Percentiles rank a stretch among this genome's conserved stretches.
Evolutionary conservation across 2,113 vertebrate genomes (phyloP).

Genomic region (Cricetomys ansorgei): DNA sequence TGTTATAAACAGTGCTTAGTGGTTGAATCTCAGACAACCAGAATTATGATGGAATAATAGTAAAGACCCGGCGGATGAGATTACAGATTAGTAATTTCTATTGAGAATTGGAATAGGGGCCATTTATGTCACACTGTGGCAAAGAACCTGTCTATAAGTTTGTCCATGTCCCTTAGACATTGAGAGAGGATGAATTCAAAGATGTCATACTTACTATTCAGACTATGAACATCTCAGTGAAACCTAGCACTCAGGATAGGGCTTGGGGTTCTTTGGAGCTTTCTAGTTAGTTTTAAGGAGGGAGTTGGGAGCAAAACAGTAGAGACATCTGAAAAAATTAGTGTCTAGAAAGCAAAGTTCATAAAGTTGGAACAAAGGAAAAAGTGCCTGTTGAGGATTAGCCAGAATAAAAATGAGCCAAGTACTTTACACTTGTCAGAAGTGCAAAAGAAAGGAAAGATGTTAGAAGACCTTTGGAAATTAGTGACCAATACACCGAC

Average conservation of each 20-base stretch:
- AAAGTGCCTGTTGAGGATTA: not conserved
- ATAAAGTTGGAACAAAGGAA: not conserved
- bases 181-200: not conserved
- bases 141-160: not conserved
- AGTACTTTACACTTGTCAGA: not conserved
- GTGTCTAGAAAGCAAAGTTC: not conserved
- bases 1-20: not conserved
- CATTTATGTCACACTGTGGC: not conserved
- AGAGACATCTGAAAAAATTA: not conserved
- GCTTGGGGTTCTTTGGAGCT: not conserved
- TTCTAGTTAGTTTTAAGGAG: not conserved
- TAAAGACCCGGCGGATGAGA: not conserved
- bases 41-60: not conserved
- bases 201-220: not conserved
- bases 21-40: not conserved
- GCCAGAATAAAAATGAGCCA: not conserved
- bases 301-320: not conserved
- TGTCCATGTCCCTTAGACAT: not conserved
- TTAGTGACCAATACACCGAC: not conserved
- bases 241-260: not conserved
- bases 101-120: not conserved
- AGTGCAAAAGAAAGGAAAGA: not conserved
- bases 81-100: not conserved
- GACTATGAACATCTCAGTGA: not conserved
- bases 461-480: not conserved